Evolutionary conservation across 2,888 invertebrate species (phyloP).

Genomic region (Aspidiotus rigidus): DNA sequence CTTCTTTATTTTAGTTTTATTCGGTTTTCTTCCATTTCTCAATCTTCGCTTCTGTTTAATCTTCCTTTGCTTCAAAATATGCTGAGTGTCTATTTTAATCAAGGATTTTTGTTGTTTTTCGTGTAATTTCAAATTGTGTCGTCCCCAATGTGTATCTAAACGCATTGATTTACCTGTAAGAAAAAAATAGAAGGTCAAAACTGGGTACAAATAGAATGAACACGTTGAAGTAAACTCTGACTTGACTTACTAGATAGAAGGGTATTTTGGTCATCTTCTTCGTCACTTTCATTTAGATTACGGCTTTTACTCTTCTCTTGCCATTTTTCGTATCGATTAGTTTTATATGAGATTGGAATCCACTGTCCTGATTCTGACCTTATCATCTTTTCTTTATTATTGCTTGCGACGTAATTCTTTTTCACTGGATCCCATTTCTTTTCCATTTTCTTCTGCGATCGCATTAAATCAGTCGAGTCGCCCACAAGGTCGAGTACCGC

Average conservation of each 20-base stretch:
- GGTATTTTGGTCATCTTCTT: conserved; percentile 39
- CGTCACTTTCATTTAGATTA: conserved; percentile 47
- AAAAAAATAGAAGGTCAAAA: conserved; percentile 15
- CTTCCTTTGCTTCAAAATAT: conserved; percentile 39
- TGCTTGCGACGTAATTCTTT: conserved; percentile 68
- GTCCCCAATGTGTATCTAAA: conserved; percentile 62
- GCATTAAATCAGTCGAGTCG: conserved; percentile 61
- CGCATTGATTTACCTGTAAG: conserved; percentile 33
- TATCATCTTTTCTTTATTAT: conserved; percentile 54
- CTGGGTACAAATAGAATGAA: not conserved
- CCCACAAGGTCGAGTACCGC: conserved; percentile 63
- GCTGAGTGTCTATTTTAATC: conserved; percentile 38
- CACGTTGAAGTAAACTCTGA: not conserved
- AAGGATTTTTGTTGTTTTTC: conserved; percentile 46
- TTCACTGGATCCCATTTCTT: conserved; percentile 74
- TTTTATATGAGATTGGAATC: conserved; percentile 90
- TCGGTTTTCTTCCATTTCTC: conserved; percentile 38
- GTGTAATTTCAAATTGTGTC: conserved; percentile 64
- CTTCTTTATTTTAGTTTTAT: conserved; percentile 34
- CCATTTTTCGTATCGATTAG: conserved; percentile 81
- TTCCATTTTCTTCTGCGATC: conserved; percentile 42
- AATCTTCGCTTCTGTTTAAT: conserved; percentile 37
- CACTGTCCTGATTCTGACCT: conserved; percentile 90
- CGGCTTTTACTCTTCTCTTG: conserved; percentile 60
- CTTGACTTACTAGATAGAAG: conserved; percentile 16